phyloP scores from a whole-genome alignment of 1,140 invertebrate species.

The Sminthurinus signatus region DNA sequence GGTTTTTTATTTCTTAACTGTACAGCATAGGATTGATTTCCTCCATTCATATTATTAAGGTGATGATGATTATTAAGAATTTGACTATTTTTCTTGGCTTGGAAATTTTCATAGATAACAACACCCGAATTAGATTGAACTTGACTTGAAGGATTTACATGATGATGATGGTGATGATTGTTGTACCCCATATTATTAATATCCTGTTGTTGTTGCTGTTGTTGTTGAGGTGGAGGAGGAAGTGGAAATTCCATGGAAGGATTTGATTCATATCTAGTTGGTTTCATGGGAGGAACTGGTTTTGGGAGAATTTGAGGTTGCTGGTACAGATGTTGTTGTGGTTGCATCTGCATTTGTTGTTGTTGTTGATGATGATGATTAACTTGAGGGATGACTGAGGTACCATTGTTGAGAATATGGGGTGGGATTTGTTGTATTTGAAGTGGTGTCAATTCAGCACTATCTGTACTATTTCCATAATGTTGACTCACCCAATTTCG shows the following conservation, averaged over 20 bases:
- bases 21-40: slow-evolving; percentile 25
- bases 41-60: slow-evolving; percentile 9
- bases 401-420: neutral
- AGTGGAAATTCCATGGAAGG: neutral
- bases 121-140: slow-evolving; percentile 1
- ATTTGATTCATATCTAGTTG: neutral
- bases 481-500: slow-evolving; percentile 79
- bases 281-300: slow-evolving; percentile 16
- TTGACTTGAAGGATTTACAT: no score
- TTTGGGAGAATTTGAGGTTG: neutral
- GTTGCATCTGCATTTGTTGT: neutral
- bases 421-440: slow-evolving; percentile 1
- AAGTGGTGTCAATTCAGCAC: slow-evolving; percentile 47
- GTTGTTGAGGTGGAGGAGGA: neutral
- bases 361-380: neutral
- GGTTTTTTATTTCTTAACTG: slow-evolving; percentile 37
- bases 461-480: no score
- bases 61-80: neutral
- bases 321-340: neutral
- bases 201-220: no score
- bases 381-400: neutral
- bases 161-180: no score
- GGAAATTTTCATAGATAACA: slow-evolving; percentile 40
- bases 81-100: slow-evolving; percentile 21
- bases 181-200: no score